Evolutionary conservation across 2,113 vertebrate genomes (phyloP), one percentile per base, ranked within the genome.

Genomic region (Bubalus kerabau): DNA sequence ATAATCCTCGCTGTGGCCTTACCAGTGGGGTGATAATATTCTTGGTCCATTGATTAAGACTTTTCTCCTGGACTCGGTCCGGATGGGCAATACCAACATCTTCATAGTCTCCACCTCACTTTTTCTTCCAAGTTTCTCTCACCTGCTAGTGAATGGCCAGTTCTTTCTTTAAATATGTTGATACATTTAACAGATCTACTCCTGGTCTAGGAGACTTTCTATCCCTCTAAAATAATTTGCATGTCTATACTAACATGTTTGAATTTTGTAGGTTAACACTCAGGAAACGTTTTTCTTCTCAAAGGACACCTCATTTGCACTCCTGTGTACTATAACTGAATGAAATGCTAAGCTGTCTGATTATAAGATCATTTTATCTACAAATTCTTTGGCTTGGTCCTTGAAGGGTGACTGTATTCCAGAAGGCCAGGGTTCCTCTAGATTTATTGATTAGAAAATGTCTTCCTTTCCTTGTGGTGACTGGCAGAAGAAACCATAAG

Each of bases 341-440:
- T 92, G 30, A 94, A 97, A 83, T 96, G 30, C 26, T 56, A 85
- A 59, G 16, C 19, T 94, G 12, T 96, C 86, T 93, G 93, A 83
- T 87, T 94, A 59, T 80, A 90, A 80, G 32, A 90, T 94, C 91
- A 81, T 90, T 97, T 97, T 6, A 87, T 96, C 71, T 94, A 40
- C 5, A 95, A 91, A 48, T 93, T 96, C 40, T 92, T 89, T 82
- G 90, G 43, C 7, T 54, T 95, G 56, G 12, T 94, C 59, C 50
- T 90, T 87, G 28, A 88, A 17, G 17, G 62, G 28, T 92, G 23
- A 81, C 9, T 89, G 80, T 83, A 56, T 83, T 56, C 89, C 64
- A 93, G 62, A 95, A 71, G 48, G 40, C 17, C 71, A 71, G 19
- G 43, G 16, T 59, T 85, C 89, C 67, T 67, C 71, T 82, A 94